A percentile compares a stretch with the other conserved stretches of the same genome.
Conservation (phyloP, 2,113 vertebrate genomes). For the Tetraodon nigroviridis region DNA sequence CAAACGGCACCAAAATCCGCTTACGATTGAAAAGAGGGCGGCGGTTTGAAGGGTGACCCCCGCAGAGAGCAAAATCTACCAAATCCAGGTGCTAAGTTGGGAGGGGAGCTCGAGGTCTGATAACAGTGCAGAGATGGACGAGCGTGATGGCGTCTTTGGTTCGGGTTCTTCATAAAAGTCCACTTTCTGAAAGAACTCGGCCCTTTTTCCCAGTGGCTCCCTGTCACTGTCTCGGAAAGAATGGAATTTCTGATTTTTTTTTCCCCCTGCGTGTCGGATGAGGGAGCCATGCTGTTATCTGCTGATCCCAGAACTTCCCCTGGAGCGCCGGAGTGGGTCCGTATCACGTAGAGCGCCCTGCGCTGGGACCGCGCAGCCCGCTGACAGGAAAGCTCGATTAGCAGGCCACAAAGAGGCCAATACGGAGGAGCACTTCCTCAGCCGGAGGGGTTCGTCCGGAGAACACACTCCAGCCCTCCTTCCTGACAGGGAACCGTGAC, state of each 20-base stretch:
- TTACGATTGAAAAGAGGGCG: conserved; percentile 62
- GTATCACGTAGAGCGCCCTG: conserved; percentile 71
- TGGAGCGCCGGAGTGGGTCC: conserved; percentile 77
- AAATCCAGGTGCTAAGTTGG: conserved; percentile 42
- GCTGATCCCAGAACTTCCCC: conserved; percentile 88
- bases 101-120: conserved; percentile 17
- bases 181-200: no score
- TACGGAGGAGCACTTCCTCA: conserved; percentile 74
- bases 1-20: conserved; percentile 52
- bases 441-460: conserved; percentile 70
- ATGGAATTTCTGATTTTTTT: no score
- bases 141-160: no score
- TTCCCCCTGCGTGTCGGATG: conserved; percentile 63
- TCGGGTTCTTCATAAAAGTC: no score
- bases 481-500: conserved; percentile 72
- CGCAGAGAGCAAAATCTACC: conserved; percentile 46
- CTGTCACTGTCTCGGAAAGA: no score
- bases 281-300: conserved; percentile 81
- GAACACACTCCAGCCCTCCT: conserved; percentile 67
- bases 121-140: conserved; percentile 12
- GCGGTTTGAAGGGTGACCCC: conserved; percentile 49
- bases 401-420: conserved; percentile 77
- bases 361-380: conserved; percentile 63
- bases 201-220: no score
- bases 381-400: conserved; percentile 85